phyloP scores from a whole-genome alignment of 2,888 invertebrate genomes.

The Sceliomorpha sp. region DNA sequence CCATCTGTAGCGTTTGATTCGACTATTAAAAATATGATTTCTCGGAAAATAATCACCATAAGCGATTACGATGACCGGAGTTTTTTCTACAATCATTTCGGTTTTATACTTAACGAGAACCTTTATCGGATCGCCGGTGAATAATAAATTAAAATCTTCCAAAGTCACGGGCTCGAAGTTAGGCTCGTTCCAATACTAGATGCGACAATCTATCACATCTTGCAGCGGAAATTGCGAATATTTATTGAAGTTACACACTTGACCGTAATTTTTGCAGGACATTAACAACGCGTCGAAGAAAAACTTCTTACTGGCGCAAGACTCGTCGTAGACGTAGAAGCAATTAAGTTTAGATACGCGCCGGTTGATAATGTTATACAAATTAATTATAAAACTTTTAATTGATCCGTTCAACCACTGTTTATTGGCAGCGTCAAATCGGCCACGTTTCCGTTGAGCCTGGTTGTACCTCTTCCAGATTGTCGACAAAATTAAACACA shows the following conservation, averaged over 20 bases:
- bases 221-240: slow-evolving; percentile 9
- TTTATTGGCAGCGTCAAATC: slow-evolving; percentile 5
- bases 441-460: too few species aligned
- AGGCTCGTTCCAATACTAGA: slow-evolving; percentile 6
- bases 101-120: slow-evolving; percentile 4
- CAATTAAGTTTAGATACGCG: too few species aligned
- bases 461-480: background rate
- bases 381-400: too few species aligned
- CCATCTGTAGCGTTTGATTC: background rate
- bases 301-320: slow-evolving; percentile 4
- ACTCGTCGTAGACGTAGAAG: background rate
- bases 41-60: background rate
- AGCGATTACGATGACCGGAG: background rate
- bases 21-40: background rate
- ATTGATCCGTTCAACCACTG: too few species aligned
- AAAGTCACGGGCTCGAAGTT: slow-evolving; percentile 1
- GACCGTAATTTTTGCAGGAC: slow-evolving; percentile 5
- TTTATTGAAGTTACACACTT: slow-evolving; percentile 8
- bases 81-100: background rate
- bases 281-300: slow-evolving; percentile 6
- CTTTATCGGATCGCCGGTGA: slow-evolving; percentile 4
- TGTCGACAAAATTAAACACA: background rate
- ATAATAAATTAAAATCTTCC: slow-evolving; percentile 4
- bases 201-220: background rate
- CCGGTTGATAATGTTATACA: too few species aligned